Base-by-base conservation (phyloP, 2,888 invertebrate genomes). In the Nysson spinosus region DNA sequence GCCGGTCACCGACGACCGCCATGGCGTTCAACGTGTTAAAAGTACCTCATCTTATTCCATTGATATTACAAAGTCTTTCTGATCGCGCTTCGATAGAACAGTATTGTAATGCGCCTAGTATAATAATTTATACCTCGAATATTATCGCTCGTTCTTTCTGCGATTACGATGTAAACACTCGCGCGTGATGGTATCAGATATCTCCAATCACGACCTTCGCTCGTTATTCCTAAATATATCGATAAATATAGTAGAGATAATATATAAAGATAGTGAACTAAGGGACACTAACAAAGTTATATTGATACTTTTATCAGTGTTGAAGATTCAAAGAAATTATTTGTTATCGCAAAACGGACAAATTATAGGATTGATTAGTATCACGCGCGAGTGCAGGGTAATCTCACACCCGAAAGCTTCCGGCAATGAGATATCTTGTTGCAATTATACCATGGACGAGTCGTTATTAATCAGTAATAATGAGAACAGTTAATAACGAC, bases 251-350 rank as follows among this genome's bases (percentile, higher is more conserved):
- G 65, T 43, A 24, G 63, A 65, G 65, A 64, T 65, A 65, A 65
- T 65, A 65, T 65, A 55, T 30, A 50, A 65, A 65, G 50, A 56
- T 63, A 56, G 55, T 39, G 63, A 63, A 63, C 37, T 39, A 54
- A 54, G 49, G 14, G 34, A 26, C 37, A 42, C 39, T 43, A 54
- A 52, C 26, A 43, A 42, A 52, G 35, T 42, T 64, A 47, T 62
- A 64, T n/a, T n/a, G 63, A 63, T 54, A 54, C 50, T 65, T 65
- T 64, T 65, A 65, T 63, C 65, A 65, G 65, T 63, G 65, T 65
- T 65, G 24, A 65, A 14, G 50, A 55, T 46, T 65, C 63, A 65
- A 55, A 16, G 63, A 50, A 50, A 55, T 63, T 65, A 65, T 63
- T 63, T 65, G 65, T 28, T 28, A 28, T 28, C 28, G 28, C 28